A percentile compares a stretch with the other conserved stretches of the same genome.
These are phyloP conservation scores for Fistularia commersonii DNA, from an alignment of 2,797 vertebrate genomes.

Conservation along the genomic window DNA sequence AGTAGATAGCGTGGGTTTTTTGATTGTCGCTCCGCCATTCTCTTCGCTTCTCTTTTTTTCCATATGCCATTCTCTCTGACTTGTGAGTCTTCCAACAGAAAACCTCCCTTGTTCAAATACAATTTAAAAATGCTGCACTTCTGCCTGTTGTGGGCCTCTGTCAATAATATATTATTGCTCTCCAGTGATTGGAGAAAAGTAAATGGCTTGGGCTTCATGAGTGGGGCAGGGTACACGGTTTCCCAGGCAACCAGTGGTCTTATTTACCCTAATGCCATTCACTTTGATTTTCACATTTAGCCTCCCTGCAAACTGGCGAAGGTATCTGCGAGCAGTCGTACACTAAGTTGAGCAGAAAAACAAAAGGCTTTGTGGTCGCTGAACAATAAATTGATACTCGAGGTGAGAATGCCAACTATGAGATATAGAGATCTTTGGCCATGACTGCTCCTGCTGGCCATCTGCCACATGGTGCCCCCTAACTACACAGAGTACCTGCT, in stretches of 20 bases:
- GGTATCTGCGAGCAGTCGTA: conserved; percentile 45
- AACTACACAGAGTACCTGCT: conserved; percentile 63
- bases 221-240: conserved; percentile 75
- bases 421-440: conserved; percentile 42
- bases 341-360: conserved; percentile 49
- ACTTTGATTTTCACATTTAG: conserved; percentile 84
- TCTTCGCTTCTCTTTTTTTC: conserved; percentile 25
- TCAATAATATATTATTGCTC: conserved; percentile 82
- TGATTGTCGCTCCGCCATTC: conserved; percentile 35
- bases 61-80: conserved; percentile 41
- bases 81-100: conserved; percentile 57
- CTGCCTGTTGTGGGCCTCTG: conserved; percentile 74
- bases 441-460: conserved; percentile 51
- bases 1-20: conserved; percentile 51
- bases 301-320: conserved; percentile 59
- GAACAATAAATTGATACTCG: conserved; percentile 24
- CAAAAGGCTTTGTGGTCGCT: conserved; percentile 9
- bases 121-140: conserved; percentile 77
- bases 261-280: conserved; percentile 84
- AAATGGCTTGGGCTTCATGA: conserved; percentile 75
- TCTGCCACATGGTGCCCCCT: conserved; percentile 53
- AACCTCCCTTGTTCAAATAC: conserved; percentile 74
- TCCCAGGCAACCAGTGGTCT: conserved; percentile 80
- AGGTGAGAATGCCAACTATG: conserved; percentile 36
- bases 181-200: conserved; percentile 79